Base-by-base conservation (phyloP, 1,140 invertebrate genomes). In the Tetragonula clypearis region DNA sequence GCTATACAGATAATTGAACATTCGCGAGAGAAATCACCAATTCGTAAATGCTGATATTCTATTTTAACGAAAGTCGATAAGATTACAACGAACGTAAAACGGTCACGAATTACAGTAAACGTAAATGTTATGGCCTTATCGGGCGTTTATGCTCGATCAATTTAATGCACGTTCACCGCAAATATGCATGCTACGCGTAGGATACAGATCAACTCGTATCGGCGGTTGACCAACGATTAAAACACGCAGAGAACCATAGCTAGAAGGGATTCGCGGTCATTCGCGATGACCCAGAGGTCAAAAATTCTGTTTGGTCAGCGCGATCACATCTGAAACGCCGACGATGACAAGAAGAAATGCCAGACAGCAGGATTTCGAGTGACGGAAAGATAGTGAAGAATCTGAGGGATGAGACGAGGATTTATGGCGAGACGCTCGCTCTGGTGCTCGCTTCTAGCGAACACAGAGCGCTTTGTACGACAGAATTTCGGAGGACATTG, bases 331-430 rank as follows among this genome's bases (percentile, higher is more conserved):
- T 66, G 76, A 82, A 69, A 62, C 62, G 41, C 71, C 62, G 79
- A 82, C 60, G 72, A 82, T 85, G 79, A 85, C 79, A 69, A 41
- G 41, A 72, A 82, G 79, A 68, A 69, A 85, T 60, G 26, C 41
- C 65, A 75, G 60, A 74, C 79, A 66, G 62, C 35, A 53, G 65
- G 62, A 82, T 82, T 69, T n/a, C 68, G 58, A 23, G 30, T 66
- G 78, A 81, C 26, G 53, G 71, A 68, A 56, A 35, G 69, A 85
- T 71, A 58, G 71, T 73, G n/a, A 73, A 69, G 26, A 26, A n/a
- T 23, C 35, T 12, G 41, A 84, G 19, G 53, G 60, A 56, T 21
- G 53, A 35, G 55, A 56, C 71, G 53, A 73, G 73, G 58, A 82
- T 82, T 86, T 82, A 86, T 72, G 23, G 56, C 15, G 73, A 74